These are phyloP conservation scores for Thalassophryne amazonica DNA, from an alignment of 2,797 vertebrate genomes.

Conservation along the genomic window DNA sequence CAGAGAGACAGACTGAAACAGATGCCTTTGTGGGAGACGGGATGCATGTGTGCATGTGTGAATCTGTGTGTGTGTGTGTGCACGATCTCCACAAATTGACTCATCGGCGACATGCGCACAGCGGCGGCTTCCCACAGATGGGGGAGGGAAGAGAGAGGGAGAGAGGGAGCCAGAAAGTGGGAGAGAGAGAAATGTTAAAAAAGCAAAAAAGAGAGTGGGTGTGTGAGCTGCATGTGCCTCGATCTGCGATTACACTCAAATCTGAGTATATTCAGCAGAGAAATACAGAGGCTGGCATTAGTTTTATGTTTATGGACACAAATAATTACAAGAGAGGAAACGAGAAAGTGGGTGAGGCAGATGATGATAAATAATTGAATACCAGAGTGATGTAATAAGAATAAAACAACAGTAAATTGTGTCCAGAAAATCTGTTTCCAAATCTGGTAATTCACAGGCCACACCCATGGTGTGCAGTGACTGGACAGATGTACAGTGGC, in stretches of 20 bases:
- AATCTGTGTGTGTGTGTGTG: constrained; percentile 1
- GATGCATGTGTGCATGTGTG: constrained; percentile 32
- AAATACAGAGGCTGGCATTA: not conserved
- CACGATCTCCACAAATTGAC: constrained; percentile 73
- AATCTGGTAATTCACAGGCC: too few species aligned
- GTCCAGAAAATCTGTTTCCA: too few species aligned
- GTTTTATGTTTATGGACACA: constrained; percentile 29
- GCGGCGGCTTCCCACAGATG: constrained; percentile 69
- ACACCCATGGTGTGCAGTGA: too few species aligned
- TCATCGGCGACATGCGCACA: constrained; percentile 74
- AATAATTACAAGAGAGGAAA: constrained; percentile 27
- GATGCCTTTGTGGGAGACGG: constrained; percentile 75
- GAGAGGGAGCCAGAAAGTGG: constrained; percentile 28
- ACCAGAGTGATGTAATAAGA: constrained; percentile 7
- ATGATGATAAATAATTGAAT: constrained; percentile 12
- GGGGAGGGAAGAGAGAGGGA: constrained; percentile 59
- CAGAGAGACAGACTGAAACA: constrained; percentile 68
- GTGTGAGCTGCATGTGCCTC: not conserved
- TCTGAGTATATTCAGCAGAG: not conserved
- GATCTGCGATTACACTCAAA: not conserved
- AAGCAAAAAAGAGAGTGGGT: constrained; percentile 1
- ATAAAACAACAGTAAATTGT: not conserved
- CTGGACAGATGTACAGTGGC: too few species aligned
- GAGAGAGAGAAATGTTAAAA: constrained; percentile 21
- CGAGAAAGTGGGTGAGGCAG: constrained; percentile 31